Base-by-base conservation (phyloP, 2,797 vertebrate species). In the Acropternis orthonyx region DNA sequence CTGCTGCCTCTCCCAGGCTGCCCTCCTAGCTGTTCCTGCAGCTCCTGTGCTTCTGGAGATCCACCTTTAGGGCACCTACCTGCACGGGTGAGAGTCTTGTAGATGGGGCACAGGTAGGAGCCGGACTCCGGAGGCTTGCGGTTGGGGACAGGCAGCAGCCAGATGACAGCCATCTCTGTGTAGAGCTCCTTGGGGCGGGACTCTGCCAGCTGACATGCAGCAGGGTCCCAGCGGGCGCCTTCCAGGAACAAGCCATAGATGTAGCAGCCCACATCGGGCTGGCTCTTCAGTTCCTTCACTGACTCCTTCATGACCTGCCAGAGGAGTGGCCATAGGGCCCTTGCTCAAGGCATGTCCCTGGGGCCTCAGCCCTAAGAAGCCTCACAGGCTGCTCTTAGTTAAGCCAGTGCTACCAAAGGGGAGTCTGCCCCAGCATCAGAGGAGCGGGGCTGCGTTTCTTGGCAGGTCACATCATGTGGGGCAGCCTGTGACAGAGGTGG, bases 211-310 rank as follows among this genome's bases (percentile, higher is more conserved):
- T 91, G 97, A 56, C 97, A 97, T 0, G 56, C 59, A 0, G 58
- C 1, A 0, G 95, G 65, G 77, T 99, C 98, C 99, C 99, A 99
- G 88, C 98, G 95, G 49, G 99, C 99, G 0, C 99, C 99, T 96
- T 99, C 98, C 79, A 99, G 97, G 96, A 98, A 99, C 83, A 99
- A 96, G 43, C 99, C 98, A 0, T 98, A 92, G 95, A 99, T 98
- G 95, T 98, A 99, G 96, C 99, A 99, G 75, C 99, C 99, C 7
- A 88, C 46, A 1, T 89, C 1, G 0, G 99, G 99, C 48, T 95
- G 98, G 41, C 24, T 12, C 2, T 65, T 96, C 85, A 99, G 97
- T 76, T 98, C 97, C 2, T 96, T 93, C 23, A 69, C 94, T 0
- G 98, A 62, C 86, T 98, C 92, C 36, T 62, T 73, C 92, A 99